Conservation (phyloP, 2,797 vertebrate genomes). For the Danio jaintianensis region DNA sequence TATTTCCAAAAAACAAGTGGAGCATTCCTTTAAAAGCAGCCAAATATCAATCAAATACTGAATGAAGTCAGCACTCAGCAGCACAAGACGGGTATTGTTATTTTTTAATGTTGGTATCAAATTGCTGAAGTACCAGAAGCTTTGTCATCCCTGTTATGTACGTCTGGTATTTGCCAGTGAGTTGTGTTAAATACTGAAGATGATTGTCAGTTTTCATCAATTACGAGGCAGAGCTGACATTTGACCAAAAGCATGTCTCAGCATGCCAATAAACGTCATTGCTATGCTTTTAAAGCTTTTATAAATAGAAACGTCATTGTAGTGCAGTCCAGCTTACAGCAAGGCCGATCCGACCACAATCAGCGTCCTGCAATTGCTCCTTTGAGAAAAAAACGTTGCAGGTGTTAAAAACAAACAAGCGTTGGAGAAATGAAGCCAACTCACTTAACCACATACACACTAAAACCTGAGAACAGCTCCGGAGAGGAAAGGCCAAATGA, state of each 20-base stretch:
- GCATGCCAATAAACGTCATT: background rate
- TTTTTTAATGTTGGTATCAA: background rate
- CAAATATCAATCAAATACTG: background rate
- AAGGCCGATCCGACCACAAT: constrained; percentile 12
- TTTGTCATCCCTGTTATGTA: background rate
- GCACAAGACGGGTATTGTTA: background rate
- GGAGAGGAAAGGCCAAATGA: constrained; percentile 43
- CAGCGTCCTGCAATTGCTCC: constrained; percentile 8
- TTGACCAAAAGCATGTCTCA: constrained; percentile 1
- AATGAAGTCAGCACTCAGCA: background rate
- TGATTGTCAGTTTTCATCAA: constrained; percentile 20
- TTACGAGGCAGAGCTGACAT: background rate
- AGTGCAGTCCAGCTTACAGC: constrained; percentile 10
- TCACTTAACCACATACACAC: constrained; percentile 40
- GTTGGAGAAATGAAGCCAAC: constrained; percentile 29
- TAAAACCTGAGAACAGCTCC: constrained; percentile 50
- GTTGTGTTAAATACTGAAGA: constrained; percentile 5
- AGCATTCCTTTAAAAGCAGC: background rate
- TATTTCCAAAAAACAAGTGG: no score
- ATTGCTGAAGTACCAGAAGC: background rate
- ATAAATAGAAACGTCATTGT: constrained; percentile 16
- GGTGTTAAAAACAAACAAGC: constrained; percentile 44
- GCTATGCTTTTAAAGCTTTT: background rate
- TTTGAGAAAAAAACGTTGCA: constrained; percentile 28
- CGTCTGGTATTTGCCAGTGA: background rate